Percentiles rank a stretch among this genome's conserved stretches.
These are phyloP conservation scores for Trichogramma pretiosum DNA, from an alignment of 1,140 invertebrate species.

Conservation along the genomic window DNA sequence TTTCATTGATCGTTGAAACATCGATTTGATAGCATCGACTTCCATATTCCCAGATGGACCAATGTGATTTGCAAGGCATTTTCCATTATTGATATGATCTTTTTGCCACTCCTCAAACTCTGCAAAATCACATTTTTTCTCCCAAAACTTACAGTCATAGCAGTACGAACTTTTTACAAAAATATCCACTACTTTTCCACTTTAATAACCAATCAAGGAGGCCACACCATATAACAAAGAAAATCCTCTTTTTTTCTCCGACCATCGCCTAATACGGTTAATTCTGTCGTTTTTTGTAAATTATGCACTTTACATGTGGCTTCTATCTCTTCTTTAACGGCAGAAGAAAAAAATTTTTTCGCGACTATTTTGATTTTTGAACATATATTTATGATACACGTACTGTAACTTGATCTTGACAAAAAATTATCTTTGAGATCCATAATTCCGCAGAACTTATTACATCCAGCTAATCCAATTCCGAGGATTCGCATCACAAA, in stretches of 20 bases:
- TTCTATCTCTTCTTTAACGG: slow-evolving; percentile 16
- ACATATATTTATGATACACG: slow-evolving; percentile 1
- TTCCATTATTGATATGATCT: slow-evolving; percentile 8
- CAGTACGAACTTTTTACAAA: slow-evolving; percentile 22
- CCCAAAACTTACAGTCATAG: slow-evolving; percentile 18
- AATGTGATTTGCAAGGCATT: slow-evolving; percentile 14
- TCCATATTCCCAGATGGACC: slow-evolving; percentile 17
- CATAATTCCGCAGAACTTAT: slow-evolving; percentile 20
- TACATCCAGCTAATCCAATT: slow-evolving; percentile 17
- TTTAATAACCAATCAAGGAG: slow-evolving; percentile 21
- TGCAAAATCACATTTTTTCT: slow-evolving; percentile 8
- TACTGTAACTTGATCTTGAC: slow-evolving; percentile 8
- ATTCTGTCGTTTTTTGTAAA: slow-evolving; percentile 1
- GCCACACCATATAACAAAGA: slow-evolving; percentile 18
- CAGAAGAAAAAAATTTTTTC: neutral
- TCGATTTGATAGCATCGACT: slow-evolving; percentile 15
- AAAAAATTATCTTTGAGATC: slow-evolving; percentile 16
- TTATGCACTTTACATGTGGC: slow-evolving; percentile 10
- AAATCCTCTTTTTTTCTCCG: slow-evolving; percentile 18
- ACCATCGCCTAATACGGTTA: slow-evolving; percentile 19
- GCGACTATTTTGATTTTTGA: slow-evolving; percentile 10
- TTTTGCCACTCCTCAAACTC: slow-evolving; percentile 22
- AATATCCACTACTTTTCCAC: slow-evolving; percentile 22
- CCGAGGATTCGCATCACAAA: slow-evolving; percentile 17
- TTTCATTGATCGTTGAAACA: slow-evolving; percentile 18